A percentile compares a stretch with the other conserved stretches of the same genome.
Evolutionary conservation across 1,140 invertebrate species (phyloP).

Genomic region (Elysia chlorotica): DNA sequence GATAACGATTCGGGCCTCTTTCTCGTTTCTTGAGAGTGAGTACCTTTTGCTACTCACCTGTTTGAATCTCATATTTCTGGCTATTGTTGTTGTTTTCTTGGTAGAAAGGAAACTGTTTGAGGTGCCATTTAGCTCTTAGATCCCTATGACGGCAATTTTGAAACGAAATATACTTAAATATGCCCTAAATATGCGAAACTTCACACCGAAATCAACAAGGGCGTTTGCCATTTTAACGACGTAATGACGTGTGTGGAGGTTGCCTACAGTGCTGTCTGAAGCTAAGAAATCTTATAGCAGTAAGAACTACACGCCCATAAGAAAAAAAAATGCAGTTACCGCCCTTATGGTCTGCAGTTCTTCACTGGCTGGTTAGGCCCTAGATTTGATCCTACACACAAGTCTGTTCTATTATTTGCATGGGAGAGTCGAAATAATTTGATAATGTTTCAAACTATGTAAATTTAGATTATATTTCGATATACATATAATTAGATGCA

Average conservation of each 20-base stretch:
- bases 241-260: neutral
- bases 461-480: no score
- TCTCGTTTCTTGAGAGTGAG: neutral
- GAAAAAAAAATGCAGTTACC: no score
- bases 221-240: slow-evolving; percentile 20
- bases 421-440: no score
- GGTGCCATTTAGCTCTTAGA: neutral
- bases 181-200: slow-evolving; percentile 2
- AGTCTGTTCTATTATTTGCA: no score
- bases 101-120: neutral
- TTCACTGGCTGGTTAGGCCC: no score
- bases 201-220: slow-evolving; percentile 23
- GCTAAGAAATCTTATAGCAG: neutral
- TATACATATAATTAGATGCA: no score
- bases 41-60: slow-evolving; percentile 18
- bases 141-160: neutral
- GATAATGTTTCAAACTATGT: no score
- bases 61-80: slow-evolving; percentile 14
- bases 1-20: slow-evolving; percentile 1
- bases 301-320: neutral
- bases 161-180: neutral
- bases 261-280: neutral
- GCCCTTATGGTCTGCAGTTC: no score
- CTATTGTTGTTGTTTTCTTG: neutral
- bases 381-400: no score